A percentile compares a stretch with the other conserved stretches of the same genome.
Conservation (phyloP, 2,113 vertebrate species). For the Gymnobelideus leadbeateri region DNA sequence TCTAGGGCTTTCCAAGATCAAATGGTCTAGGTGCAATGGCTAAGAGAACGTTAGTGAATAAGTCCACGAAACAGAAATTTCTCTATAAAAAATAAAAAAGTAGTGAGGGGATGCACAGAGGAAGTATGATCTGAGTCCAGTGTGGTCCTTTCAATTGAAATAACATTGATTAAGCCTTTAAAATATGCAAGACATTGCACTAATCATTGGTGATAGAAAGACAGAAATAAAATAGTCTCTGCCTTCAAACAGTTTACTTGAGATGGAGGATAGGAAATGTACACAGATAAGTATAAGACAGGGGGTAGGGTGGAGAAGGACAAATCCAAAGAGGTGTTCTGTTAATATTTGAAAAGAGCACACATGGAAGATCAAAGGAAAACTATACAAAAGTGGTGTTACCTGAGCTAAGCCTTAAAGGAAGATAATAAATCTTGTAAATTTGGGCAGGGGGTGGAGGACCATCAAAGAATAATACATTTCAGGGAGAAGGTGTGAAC, state of each 20-base stretch:
- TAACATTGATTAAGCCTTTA: not conserved
- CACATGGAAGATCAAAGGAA: not conserved
- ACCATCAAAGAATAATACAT: not conserved
- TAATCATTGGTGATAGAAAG: not conserved
- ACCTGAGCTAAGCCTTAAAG: not conserved
- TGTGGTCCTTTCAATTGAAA: not conserved
- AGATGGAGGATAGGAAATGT: not conserved
- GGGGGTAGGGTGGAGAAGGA: not conserved
- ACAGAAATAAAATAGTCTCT: not conserved
- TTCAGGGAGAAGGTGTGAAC: not conserved
- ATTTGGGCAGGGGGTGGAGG: not conserved
- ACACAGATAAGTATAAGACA: not conserved
- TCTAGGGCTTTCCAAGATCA: not conserved
- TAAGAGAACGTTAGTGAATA: not conserved
- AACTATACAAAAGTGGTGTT: not conserved
- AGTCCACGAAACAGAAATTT: not conserved
- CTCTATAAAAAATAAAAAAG: not conserved
- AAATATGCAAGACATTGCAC: not conserved
- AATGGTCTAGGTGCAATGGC: not conserved
- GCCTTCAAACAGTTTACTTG: not conserved
- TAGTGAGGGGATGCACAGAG: not conserved
- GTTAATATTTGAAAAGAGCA: not conserved
- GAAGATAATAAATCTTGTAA: not conserved
- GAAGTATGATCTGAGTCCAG: not conserved
- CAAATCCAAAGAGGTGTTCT: not conserved